phyloP scores from a whole-genome alignment of 2,797 vertebrate genomes.

The Hafferia zeledoni region DNA sequence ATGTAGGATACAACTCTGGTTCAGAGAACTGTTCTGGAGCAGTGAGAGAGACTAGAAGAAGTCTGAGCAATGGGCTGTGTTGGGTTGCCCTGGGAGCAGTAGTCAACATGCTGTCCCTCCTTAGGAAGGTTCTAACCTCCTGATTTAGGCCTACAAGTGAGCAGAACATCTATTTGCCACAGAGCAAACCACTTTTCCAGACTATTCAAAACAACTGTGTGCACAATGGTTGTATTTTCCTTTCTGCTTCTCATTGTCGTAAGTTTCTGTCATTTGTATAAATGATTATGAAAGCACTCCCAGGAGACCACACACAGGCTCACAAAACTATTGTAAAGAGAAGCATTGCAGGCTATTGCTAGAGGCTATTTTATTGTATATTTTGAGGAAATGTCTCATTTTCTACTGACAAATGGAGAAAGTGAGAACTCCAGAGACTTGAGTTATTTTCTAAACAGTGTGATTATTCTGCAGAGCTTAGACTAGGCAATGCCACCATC shows the following conservation, averaged over 20 bases:
- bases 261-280: slow-evolving; percentile 61
- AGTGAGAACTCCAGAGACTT: slow-evolving; percentile 44
- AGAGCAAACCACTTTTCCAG: background rate
- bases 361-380: slow-evolving; percentile 58
- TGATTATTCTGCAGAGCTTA: slow-evolving; percentile 42
- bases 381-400: slow-evolving; percentile 52
- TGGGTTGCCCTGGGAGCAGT: background rate
- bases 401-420: slow-evolving; percentile 61
- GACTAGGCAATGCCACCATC: background rate
- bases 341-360: slow-evolving; percentile 47
- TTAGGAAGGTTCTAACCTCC: background rate
- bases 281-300: slow-evolving; percentile 54
- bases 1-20: background rate
- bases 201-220: background rate
- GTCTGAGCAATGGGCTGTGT: background rate
- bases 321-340: slow-evolving; percentile 39
- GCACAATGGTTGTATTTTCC: background rate
- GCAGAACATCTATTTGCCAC: background rate
- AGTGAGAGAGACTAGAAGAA: background rate
- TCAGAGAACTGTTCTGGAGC: background rate
- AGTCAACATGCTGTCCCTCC: background rate
- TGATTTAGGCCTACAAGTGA: background rate
- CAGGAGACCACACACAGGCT: background rate
- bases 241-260: slow-evolving; percentile 40
- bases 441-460: slow-evolving; percentile 29